Percentiles rank a stretch among this genome's conserved stretches.
Conservation (phyloP, 2,888 invertebrate species). For the Thereva nobilitata region DNA sequence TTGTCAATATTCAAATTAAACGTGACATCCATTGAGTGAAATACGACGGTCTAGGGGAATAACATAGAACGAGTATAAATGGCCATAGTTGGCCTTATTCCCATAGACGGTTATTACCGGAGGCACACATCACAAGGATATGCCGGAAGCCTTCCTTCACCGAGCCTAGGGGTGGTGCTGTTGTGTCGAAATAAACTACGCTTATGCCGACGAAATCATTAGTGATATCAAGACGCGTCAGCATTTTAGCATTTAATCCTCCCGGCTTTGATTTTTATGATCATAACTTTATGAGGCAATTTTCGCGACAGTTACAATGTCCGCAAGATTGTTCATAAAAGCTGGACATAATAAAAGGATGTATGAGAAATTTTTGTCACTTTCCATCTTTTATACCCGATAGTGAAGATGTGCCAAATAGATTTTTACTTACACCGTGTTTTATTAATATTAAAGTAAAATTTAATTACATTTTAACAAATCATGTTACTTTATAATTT, state of each 20-base stretch:
- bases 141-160: background rate
- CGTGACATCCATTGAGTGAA: conserved; percentile 38
- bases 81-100: conserved; percentile 5
- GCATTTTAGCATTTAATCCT: conserved; percentile 18
- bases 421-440: too few relatives aligned
- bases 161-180: background rate
- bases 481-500: too few relatives aligned
- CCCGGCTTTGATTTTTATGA: conserved; percentile 28
- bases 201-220: conserved; percentile 1
- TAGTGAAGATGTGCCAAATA: too few relatives aligned
- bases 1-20: conserved; percentile 42
- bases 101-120: background rate
- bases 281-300: conserved; percentile 30
- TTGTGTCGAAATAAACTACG: conserved; percentile 8
- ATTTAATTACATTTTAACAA: too few relatives aligned
- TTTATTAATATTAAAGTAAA: too few relatives aligned
- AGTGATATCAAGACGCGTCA: conserved; percentile 4
- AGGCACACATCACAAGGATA: background rate
- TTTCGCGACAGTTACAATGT: conserved; percentile 24
- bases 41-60: conserved; percentile 22
- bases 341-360: too few relatives aligned
- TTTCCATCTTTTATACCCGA: too few relatives aligned
- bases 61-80: background rate
- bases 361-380: too few relatives aligned
- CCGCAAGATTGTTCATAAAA: conserved; percentile 25